Conservation (phyloP, 2,888 invertebrate genomes). For the Microchrysa polita region DNA sequence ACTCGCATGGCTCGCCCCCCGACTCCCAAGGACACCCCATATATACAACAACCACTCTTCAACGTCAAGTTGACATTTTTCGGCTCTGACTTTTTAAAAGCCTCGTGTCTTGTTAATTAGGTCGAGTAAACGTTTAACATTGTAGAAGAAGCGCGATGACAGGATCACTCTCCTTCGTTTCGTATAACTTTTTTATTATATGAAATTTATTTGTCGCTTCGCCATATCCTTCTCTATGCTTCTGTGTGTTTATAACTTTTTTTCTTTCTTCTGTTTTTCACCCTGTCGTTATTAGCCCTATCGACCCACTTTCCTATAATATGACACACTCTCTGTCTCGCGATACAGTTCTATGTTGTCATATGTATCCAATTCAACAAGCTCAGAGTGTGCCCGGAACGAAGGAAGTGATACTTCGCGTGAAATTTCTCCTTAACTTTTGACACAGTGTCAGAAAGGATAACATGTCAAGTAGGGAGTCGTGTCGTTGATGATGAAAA, state of each 20-base stretch:
- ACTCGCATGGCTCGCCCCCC: no score
- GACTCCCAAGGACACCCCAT: background rate
- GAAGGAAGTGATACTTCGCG: background rate
- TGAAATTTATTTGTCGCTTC: background rate
- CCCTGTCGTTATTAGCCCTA: background rate
- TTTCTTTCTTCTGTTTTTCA: background rate
- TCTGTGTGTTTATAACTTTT: background rate
- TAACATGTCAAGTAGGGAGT: conserved; percentile 28
- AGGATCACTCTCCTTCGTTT: background rate
- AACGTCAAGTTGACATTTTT: background rate
- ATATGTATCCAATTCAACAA: no score
- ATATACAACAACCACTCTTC: no score
- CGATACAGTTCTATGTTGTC: no score
- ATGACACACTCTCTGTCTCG: no score
- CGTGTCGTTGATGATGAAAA: background rate
- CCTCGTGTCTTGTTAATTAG: conserved; percentile 32
- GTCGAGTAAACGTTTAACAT: conserved; percentile 20
- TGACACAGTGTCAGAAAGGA: conserved; percentile 8
- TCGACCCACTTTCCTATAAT: no score
- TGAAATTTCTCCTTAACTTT: conserved; percentile 7
- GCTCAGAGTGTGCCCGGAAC: no score
- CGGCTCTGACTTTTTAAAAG: conserved; percentile 30
- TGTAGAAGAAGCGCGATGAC: background rate
- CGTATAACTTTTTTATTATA: background rate
- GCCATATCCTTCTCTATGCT: background rate